Conservation (phyloP, 2,888 invertebrate genomes). For the Torymus auratus region DNA sequence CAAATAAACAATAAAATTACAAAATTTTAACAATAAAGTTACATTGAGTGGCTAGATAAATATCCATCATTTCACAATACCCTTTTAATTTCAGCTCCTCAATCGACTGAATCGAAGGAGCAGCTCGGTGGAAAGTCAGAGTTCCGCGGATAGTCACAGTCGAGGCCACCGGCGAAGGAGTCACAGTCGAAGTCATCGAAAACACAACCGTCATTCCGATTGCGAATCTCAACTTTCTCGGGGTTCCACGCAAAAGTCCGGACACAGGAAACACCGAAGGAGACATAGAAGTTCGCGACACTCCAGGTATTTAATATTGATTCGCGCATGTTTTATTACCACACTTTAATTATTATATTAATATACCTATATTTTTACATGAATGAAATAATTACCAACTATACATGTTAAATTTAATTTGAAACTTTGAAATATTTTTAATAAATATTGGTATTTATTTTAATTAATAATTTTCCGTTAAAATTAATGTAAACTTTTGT, state of each 20-base stretch:
- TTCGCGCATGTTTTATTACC: no score
- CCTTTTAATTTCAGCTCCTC: conserved; percentile 58
- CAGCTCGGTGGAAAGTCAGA: conserved; percentile 92
- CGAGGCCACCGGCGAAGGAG: conserved; percentile 86
- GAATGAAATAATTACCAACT: no score
- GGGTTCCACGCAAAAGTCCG: conserved; percentile 86
- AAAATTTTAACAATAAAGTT: no score
- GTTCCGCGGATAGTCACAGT: conserved; percentile 86
- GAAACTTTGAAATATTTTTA: neutral
- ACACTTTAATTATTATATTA: no score
- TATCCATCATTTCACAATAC: no score
- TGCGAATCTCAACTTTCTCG: conserved; percentile 94
- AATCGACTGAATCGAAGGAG: conserved; percentile 79
- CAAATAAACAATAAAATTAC: no score
- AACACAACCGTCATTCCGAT: conserved; percentile 87
- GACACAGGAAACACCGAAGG: conserved; percentile 83
- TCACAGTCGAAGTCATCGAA: conserved; percentile 87
- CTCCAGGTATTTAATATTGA: conserved; percentile 75
- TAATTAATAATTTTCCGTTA: no score
- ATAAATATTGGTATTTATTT: conserved; percentile 33
- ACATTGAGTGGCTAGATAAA: no score
- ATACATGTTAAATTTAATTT: neutral
- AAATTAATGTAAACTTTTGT: neutral
- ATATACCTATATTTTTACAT: no score
- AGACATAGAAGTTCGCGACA: conserved; percentile 86